Percentiles rank a stretch among this genome's conserved stretches.
These are phyloP conservation scores for Orthosia gothica DNA, from an alignment of 2,888 invertebrate genomes.

Conservation along the genomic window DNA sequence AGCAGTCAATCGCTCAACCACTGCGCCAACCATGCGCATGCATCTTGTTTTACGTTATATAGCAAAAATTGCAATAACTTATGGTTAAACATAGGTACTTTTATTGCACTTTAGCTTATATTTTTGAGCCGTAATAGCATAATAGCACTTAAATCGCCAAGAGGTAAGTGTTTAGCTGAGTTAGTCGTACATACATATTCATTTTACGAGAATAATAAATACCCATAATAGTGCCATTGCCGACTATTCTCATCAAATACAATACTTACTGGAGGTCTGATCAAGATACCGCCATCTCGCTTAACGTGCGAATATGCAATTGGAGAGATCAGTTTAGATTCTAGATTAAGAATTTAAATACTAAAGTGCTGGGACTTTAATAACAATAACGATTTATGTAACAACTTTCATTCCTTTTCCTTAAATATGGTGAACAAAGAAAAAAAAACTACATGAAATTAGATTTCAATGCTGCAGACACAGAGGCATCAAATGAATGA, in stretches of 20 bases:
- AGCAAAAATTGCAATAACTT: slow-evolving; percentile 8
- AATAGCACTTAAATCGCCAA: slow-evolving; percentile 4
- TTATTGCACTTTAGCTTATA: slow-evolving; percentile 11
- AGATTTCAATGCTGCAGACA: slow-evolving; percentile 13
- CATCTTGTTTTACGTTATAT: background rate
- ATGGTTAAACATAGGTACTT: background rate
- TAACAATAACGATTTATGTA: slow-evolving; percentile 42
- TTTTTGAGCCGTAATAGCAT: background rate
- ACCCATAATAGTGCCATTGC: slow-evolving; percentile 36
- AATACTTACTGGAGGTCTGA: slow-evolving; percentile 21
- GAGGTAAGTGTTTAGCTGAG: slow-evolving; percentile 4
- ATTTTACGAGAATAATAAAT: slow-evolving; percentile 51
- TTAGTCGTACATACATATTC: slow-evolving; percentile 11
- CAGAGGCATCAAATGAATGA: background rate
- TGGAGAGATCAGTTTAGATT: slow-evolving; percentile 48
- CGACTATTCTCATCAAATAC: slow-evolving; percentile 50
- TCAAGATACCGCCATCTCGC: slow-evolving; percentile 53
- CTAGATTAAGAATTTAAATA: slow-evolving; percentile 49
- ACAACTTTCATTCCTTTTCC: slow-evolving; percentile 16
- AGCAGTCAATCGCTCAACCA: too few species aligned
- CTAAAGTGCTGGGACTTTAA: slow-evolving; percentile 41
- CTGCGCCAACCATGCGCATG: too few species aligned
- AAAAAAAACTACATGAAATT: background rate
- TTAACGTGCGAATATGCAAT: slow-evolving; percentile 46
- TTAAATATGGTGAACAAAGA: background rate